Evolutionary conservation across 1,140 invertebrate genomes (phyloP).

Genomic region (Uloborus diversus): DNA sequence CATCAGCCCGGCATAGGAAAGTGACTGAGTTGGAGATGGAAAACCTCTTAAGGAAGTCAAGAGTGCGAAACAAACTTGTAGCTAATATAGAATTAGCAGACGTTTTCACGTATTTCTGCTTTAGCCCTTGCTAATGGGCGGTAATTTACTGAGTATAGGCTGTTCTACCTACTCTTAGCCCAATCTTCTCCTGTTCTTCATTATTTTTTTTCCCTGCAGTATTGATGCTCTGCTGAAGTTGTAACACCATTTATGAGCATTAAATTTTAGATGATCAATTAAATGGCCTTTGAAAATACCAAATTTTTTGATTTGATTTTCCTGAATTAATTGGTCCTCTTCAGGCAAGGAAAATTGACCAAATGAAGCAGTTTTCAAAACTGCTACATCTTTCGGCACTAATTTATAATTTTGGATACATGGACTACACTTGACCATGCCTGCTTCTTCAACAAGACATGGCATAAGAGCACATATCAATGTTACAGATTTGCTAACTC

Average conservation of each 20-base stretch:
- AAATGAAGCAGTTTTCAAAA: slow-evolving; percentile 17
- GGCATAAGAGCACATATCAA: background rate
- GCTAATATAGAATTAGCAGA: too few species aligned
- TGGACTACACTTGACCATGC: slow-evolving; percentile 11
- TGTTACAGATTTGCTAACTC: background rate
- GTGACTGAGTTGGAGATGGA: too few species aligned
- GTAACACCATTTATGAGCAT: slow-evolving; percentile 6
- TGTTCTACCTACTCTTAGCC: background rate
- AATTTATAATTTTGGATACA: slow-evolving; percentile 2
- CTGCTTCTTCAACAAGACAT: slow-evolving; percentile 18
- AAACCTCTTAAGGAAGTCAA: too few species aligned
- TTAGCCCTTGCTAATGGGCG: too few species aligned
- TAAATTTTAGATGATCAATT: slow-evolving; percentile 15
- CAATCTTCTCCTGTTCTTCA: slow-evolving; percentile 10
- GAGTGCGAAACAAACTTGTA: too few species aligned
- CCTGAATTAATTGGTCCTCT: slow-evolving; percentile 13
- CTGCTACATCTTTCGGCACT: slow-evolving; percentile 7
- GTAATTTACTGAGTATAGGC: too few species aligned
- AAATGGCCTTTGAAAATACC: background rate
- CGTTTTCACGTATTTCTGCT: too few species aligned
- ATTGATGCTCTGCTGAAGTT: slow-evolving; percentile 6
- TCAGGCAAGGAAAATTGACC: slow-evolving; percentile 21
- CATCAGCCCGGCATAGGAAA: too few species aligned
- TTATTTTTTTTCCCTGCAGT: slow-evolving; percentile 3
- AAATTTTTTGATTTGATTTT: slow-evolving; percentile 20